These are phyloP conservation scores for Chlorodrepanis virens DNA, from an alignment of 2,113 vertebrate species.

Conservation along the genomic window DNA sequence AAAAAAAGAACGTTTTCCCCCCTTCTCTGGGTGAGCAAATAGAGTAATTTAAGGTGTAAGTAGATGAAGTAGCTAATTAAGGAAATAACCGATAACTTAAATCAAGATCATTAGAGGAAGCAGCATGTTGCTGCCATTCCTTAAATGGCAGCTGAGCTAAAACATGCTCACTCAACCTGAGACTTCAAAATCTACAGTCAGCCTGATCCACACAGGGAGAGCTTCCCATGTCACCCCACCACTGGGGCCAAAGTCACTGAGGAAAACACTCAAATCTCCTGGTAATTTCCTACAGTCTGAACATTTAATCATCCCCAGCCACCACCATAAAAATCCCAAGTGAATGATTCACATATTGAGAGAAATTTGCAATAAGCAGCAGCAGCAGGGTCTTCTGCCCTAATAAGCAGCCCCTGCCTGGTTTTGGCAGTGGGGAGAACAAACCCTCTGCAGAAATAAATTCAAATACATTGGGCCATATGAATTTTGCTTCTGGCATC, in stretches of 20 bases:
- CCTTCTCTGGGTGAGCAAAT: background rate
- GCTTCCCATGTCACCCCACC: background rate
- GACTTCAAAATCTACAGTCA: background rate
- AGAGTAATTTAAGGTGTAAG: conserved; percentile 27
- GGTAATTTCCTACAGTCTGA: conserved; percentile 69
- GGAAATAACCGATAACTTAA: conserved; percentile 49
- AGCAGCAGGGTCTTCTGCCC: conserved; percentile 15
- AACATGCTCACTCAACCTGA: background rate
- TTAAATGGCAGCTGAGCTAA: conserved; percentile 12
- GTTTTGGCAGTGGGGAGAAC: background rate
- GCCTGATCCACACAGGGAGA: background rate
- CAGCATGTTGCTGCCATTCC: conserved; percentile 39
- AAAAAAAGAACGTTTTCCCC: background rate
- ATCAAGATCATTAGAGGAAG: conserved; percentile 48
- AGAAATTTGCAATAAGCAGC: conserved; percentile 22
- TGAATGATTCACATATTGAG: conserved; percentile 49
- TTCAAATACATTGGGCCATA: background rate
- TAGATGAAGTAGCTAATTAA: conserved; percentile 52
- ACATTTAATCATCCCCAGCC: conserved; percentile 70
- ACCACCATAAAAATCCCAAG: conserved; percentile 21
- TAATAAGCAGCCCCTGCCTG: background rate
- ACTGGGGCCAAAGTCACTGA: background rate
- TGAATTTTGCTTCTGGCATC: conserved; percentile 31
- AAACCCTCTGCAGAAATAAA: conserved; percentile 45
- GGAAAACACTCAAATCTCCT: conserved; percentile 69